phyloP scores from a whole-genome alignment of 2,113 vertebrate species.

The Brachyhypopomus occidentalis region DNA sequence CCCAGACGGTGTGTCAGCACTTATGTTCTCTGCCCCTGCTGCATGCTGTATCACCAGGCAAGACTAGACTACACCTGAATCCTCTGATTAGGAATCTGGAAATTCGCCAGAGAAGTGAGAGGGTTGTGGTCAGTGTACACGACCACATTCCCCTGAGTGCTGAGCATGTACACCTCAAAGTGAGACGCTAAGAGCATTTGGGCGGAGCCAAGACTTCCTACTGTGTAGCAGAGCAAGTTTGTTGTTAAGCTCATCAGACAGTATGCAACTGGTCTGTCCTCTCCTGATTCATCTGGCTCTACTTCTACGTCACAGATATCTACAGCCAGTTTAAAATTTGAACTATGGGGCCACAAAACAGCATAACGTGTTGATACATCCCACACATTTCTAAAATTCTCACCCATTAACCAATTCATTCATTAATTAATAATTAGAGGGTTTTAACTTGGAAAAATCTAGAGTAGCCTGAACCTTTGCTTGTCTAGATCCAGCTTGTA shows the following conservation, averaged over 20 bases:
- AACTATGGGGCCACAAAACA: background rate
- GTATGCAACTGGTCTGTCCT: background rate
- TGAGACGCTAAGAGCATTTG: background rate
- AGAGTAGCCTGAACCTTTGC: slow-evolving; percentile 13
- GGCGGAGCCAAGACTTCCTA: background rate
- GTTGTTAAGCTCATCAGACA: background rate
- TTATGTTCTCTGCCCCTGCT: no score
- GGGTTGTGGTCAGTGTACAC: background rate
- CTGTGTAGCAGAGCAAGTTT: background rate
- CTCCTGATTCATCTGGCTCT: background rate
- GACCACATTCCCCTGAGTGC: background rate
- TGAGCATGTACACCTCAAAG: background rate
- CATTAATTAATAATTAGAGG: background rate
- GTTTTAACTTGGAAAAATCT: background rate
- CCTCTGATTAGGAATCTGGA: background rate
- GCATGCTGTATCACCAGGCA: no score
- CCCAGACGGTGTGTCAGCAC: no score
- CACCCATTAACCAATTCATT: background rate
- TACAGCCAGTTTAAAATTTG: background rate
- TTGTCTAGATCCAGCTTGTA: background rate
- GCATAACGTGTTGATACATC: background rate
- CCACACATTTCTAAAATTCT: slow-evolving; percentile 6
- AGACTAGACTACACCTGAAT: background rate
- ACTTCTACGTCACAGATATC: background rate
- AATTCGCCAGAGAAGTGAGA: background rate